A percentile compares a stretch with the other conserved stretches of the same genome.
Conservation (phyloP, 2,888 invertebrate species). For the Pediacus dermestoides region DNA sequence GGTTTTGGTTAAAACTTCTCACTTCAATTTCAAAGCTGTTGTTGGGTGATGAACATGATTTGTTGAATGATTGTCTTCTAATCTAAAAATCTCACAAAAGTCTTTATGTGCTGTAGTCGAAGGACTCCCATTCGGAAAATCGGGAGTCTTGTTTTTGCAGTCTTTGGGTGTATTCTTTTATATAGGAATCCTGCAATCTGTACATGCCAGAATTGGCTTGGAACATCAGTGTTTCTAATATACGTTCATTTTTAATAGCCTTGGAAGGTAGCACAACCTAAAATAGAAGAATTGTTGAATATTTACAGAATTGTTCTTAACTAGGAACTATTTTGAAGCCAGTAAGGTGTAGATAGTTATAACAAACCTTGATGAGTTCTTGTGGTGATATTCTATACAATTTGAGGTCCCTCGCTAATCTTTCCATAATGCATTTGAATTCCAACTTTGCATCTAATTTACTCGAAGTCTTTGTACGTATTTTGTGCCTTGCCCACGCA, state of each 20-base stretch:
- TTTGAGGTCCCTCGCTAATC: constrained; percentile 83
- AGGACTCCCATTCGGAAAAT: constrained; percentile 77
- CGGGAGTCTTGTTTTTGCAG: constrained; percentile 86
- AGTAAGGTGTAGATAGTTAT: constrained; percentile 1
- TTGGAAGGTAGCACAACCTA: constrained; percentile 86
- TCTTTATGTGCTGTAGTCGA: constrained; percentile 58
- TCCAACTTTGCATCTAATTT: constrained; percentile 84
- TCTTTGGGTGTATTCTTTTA: constrained; percentile 83
- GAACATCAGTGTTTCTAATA: constrained; percentile 87
- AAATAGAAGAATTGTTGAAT: constrained; percentile 17
- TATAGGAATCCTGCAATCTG: constrained; percentile 80
- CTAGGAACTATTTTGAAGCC: not conserved
- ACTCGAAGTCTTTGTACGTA: constrained; percentile 71
- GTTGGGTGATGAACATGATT: constrained; percentile 14
- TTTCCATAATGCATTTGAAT: constrained; percentile 90
- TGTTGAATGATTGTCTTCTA: constrained; percentile 39
- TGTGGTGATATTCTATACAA: constrained; percentile 88
- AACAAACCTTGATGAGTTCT: constrained; percentile 74
- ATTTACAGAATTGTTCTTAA: not conserved
- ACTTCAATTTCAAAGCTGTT: too few relatives aligned
- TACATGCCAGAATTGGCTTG: constrained; percentile 93
- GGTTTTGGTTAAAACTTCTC: not conserved
- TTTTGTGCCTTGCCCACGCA: constrained; percentile 82
- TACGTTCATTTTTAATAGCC: constrained; percentile 87
- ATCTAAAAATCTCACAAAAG: constrained; percentile 21